phyloP scores from a whole-genome alignment of 2,797 vertebrate species.

The Columba guinea region DNA sequence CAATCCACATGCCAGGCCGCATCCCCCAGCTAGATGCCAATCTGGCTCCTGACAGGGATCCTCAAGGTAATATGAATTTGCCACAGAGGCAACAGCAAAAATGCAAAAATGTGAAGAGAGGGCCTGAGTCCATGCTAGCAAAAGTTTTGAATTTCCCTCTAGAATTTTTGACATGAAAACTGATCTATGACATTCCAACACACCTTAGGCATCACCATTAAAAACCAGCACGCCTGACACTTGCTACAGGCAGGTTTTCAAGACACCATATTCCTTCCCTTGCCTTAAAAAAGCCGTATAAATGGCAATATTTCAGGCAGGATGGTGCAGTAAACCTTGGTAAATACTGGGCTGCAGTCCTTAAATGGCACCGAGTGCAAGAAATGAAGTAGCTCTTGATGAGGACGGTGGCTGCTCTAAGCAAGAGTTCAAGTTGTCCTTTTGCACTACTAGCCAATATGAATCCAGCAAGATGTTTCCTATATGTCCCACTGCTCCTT shows the following conservation, averaged over 20 bases:
- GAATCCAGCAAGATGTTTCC: not conserved
- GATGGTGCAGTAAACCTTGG: not conserved
- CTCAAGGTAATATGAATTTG: not conserved
- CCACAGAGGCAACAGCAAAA: not conserved
- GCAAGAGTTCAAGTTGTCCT: not conserved
- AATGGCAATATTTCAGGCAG: not conserved
- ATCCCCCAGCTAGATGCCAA: not conserved
- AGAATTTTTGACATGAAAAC: not conserved
- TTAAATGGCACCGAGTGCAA: not conserved
- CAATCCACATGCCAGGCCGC: not conserved
- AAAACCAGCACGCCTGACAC: not conserved
- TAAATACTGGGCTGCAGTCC: not conserved
- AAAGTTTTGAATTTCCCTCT: not conserved
- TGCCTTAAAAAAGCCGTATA: not conserved
- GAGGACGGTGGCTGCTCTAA: not conserved
- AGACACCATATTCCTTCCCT: not conserved
- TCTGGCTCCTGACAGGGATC: not conserved
- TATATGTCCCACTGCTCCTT: not conserved
- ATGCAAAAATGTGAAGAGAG: not conserved
- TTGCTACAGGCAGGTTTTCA: not conserved
- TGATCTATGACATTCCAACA: not conserved
- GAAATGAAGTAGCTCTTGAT: not conserved
- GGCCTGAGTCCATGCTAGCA: rapidly evolving
- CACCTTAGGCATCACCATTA: not conserved
- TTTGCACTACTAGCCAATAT: not conserved